Evolutionary conservation across 2,113 vertebrate species (phyloP), one percentile per base, ranked within the genome.

Genomic region (Conger conger): DNA sequence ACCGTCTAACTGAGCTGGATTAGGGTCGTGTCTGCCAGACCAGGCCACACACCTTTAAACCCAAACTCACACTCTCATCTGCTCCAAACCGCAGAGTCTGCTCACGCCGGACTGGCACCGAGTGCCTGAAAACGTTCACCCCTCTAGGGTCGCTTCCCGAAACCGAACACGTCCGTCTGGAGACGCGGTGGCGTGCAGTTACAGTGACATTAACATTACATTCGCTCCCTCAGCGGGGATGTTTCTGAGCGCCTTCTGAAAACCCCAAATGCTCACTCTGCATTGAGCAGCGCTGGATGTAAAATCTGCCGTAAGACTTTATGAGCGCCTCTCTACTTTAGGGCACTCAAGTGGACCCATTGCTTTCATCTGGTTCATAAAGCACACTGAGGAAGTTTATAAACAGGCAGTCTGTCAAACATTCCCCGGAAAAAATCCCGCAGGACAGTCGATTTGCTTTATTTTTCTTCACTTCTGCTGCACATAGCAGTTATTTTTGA

Each of bases 401-500:
- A 73, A 27, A 23, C 18, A 15, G 13, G 54, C 13, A 57, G 57
- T 63, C 57, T 8, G 57, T 63, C 57, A 4, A 8, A 27, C 68
- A 33, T 33, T 73, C 33, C 9, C 68, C n/a, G 68, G n/a, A 8
- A 5, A n/a, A 33, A 73, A 73, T 63, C 57, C 57, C 57, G 27
- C 57, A 33, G 68, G 68, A 73, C 18, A 33, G 68, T 30, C 27
- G n/a, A 33, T 73, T n/a, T n/a, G n/a, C 27, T 73, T 73, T 63
- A 23, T 4, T 9, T 73, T 73, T 30, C 7, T 73, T 73, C 27
- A 11, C 68, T 73, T 73, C 11, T 11, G 20, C 11, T 11, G 20
- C 68, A 73, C 85, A 77, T 57, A 82, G 83, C 33, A 33, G n/a
- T 33, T n/a, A 38, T 78, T 79, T 77, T 18, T 38, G 50, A 83